Evolutionary conservation across 2,113 vertebrate species (phyloP).

Genomic region (Pluvialis apricaria): DNA sequence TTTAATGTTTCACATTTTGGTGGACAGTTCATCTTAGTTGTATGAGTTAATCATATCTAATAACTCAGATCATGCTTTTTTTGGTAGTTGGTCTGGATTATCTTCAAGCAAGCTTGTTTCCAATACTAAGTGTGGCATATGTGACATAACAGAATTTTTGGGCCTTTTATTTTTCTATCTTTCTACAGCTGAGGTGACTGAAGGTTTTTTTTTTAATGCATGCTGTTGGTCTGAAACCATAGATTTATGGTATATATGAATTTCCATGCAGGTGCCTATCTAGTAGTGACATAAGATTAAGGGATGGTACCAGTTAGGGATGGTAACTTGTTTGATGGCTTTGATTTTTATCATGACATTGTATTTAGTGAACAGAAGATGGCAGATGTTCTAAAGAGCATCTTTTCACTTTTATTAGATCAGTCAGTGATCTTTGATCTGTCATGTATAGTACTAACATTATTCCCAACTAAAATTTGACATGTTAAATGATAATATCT

Average conservation of each 20-base stretch:
- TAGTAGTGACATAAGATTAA: not conserved
- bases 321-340: not conserved
- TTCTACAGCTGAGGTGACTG: not conserved
- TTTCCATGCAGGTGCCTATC: not conserved
- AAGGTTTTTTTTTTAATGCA: not conserved
- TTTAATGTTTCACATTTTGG: not conserved
- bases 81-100: not conserved
- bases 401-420: not conserved
- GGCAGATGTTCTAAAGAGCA: not conserved
- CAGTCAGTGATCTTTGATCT: not conserved
- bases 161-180: not conserved
- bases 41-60: not conserved
- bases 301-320: not conserved
- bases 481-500: not conserved
- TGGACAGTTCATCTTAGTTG: not conserved
- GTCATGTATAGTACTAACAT: not conserved
- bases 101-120: not conserved
- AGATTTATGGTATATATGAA: not conserved
- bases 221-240: not conserved
- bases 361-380: not conserved
- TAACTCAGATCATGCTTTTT: not conserved
- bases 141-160: not conserved
- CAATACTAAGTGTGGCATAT: not conserved
- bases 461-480: not conserved
- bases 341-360: not conserved